These are phyloP conservation scores for Rhinatrema bivittatum DNA, from an alignment of 2,797 vertebrate genomes.

Conservation along the genomic window DNA sequence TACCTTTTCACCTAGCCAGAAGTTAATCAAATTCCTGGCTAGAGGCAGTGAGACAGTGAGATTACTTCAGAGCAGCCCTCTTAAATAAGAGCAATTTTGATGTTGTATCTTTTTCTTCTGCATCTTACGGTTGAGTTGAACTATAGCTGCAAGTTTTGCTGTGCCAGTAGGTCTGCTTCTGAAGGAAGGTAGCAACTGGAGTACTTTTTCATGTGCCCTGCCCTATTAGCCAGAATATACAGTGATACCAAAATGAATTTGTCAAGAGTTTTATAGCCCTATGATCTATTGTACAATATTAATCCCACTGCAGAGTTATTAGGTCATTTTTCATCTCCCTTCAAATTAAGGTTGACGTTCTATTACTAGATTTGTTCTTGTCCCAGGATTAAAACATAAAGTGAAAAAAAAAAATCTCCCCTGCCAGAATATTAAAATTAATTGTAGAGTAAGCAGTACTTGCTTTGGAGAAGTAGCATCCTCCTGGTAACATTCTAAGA, in stretches of 20 bases:
- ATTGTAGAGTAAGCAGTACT: slow-evolving; percentile 38
- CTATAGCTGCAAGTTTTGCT: too few relatives aligned
- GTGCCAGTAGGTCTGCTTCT: too few relatives aligned
- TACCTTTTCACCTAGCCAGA: too few relatives aligned
- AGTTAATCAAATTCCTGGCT: too few relatives aligned
- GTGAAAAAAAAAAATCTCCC: slow-evolving; percentile 30
- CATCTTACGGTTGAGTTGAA: too few relatives aligned
- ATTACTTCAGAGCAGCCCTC: too few relatives aligned
- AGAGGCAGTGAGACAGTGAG: too few relatives aligned
- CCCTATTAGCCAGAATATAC: slow-evolving; percentile 43
- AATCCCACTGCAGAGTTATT: slow-evolving; percentile 45
- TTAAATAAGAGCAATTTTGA: too few relatives aligned
- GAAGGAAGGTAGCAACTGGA: too few relatives aligned
- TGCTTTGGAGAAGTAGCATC: slow-evolving; percentile 31
- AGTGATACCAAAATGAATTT: slow-evolving; percentile 44
- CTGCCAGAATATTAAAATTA: slow-evolving; percentile 47
- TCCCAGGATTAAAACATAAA: slow-evolving; percentile 43
- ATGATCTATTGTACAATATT: slow-evolving; percentile 40
- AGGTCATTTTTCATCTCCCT: slow-evolving; percentile 54
- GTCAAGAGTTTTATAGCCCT: slow-evolving; percentile 47
- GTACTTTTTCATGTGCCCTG: slow-evolving; percentile 19
- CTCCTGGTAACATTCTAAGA: slow-evolving; percentile 17
- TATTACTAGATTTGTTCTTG: slow-evolving; percentile 52
- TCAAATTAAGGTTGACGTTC: slow-evolving; percentile 49
- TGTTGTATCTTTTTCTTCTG: too few relatives aligned